A percentile compares a stretch with the other conserved stretches of the same genome.
phyloP scores from a whole-genome alignment of 2,888 invertebrate species.

The Xiphydria camelus region DNA sequence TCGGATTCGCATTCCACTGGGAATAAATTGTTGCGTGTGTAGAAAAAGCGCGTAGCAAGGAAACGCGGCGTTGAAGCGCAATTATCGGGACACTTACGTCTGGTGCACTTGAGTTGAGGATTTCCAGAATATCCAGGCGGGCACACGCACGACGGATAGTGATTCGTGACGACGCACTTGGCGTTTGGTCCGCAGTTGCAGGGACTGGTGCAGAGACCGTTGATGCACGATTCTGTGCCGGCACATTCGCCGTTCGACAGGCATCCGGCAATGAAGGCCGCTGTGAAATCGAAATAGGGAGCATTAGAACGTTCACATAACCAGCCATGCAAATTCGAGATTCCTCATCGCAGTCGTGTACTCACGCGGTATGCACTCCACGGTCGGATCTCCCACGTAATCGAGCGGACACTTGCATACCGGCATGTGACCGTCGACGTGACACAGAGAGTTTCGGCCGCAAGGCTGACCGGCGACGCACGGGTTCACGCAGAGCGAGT shows the following conservation, averaged over 20 bases:
- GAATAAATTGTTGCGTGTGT: no score
- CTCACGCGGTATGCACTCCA: constrained; percentile 81
- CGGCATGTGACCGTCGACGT: constrained; percentile 74
- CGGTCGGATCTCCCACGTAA: constrained; percentile 73
- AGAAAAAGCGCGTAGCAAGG: no score
- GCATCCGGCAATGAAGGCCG: constrained; percentile 71
- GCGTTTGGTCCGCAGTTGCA: constrained; percentile 85
- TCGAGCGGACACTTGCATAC: constrained; percentile 81
- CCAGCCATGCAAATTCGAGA: no score
- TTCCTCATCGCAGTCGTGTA: no score
- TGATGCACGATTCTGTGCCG: constrained; percentile 80
- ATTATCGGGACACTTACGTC: constrained; percentile 56
- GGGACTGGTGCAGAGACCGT: constrained; percentile 77
- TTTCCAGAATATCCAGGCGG: constrained; percentile 82
- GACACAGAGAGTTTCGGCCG: constrained; percentile 80
- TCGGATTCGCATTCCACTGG: constrained; percentile 82
- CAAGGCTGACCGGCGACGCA: constrained; percentile 72
- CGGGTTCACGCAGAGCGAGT: constrained; percentile 78
- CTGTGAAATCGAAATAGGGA: constrained; percentile 43
- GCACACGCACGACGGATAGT: constrained; percentile 85
- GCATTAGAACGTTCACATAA: no score
- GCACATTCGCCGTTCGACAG: constrained; percentile 80
- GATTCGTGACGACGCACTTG: constrained; percentile 79
- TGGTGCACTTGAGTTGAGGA: constrained; percentile 78
- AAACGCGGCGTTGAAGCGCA: no score